Base-by-base conservation (phyloP, 2,888 invertebrate species). In the Unio delphinus region DNA sequence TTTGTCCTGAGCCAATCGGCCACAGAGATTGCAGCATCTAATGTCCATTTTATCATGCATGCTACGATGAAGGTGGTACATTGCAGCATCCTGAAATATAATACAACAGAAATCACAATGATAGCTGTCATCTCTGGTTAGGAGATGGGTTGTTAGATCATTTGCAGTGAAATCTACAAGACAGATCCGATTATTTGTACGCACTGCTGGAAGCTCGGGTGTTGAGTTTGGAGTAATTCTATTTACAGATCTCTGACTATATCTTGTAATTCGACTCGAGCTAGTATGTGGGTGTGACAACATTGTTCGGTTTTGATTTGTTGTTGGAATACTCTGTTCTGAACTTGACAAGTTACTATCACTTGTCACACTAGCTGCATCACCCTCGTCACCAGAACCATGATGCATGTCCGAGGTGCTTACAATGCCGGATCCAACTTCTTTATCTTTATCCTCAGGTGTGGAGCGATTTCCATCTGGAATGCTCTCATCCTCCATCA, bases 1-100 rank as follows among this genome's bases (percentile, higher is more conserved):
- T 61, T 80, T 80, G 68, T 83, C 83, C 54, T 72, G 66, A 56
- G 79, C 72, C 61, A 79, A 73, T 61, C 80, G 80, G 3, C 83
- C 83, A 72, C 83, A 83, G 30, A 79, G 64, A 65, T 83, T 83
- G 64, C 83, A 83, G 65, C 83, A 81, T 15, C 83, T 75, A 15
- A 79, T 74, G 67, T 83, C 83, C 80, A 80, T 80, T 68, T 83
- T 83, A 67, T 83, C 83, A 63, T 83, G 83, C 83, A 83, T 81
- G 65, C 81, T 80, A 30, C 80, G 76, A 62, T 83, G 83, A 45
- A 83, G 71, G 68, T 83, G 81, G 66, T 81, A 83, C 83, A 83
- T 81, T 56, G 83, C 83, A 0, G 80, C 79, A 71, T 83, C 83
- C 23, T 80, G 80, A 66, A 83, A 83, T 11, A 83, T 76, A 61